phyloP scores from a whole-genome alignment of 2,113 vertebrate species.

The Malurus alboscapulatus region DNA sequence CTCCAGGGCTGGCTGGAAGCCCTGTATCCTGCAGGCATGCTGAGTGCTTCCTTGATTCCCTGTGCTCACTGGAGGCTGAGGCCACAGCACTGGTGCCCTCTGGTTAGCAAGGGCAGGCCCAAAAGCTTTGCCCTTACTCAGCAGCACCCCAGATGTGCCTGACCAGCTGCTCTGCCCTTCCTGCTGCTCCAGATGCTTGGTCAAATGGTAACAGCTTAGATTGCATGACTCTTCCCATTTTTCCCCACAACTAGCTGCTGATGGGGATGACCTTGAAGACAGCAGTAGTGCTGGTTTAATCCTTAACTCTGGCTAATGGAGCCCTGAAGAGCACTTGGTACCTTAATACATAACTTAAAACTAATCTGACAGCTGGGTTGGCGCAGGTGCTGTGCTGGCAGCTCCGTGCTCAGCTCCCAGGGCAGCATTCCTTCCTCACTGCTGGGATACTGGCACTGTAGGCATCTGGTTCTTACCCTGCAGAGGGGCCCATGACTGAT shows the following conservation, averaged over 20 bases:
- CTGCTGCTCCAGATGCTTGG: neutral
- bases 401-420: neutral
- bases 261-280: neutral
- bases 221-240: neutral
- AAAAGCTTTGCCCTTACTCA: neutral
- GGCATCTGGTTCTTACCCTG: neutral
- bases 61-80: neutral
- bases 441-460: neutral
- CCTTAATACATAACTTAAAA: neutral
- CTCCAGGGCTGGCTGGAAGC: neutral
- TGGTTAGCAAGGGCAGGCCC: neutral
- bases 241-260: neutral
- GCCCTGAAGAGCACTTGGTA: neutral
- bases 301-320: slow-evolving; percentile 7
- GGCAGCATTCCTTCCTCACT: neutral
- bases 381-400: neutral
- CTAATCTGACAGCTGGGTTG: neutral
- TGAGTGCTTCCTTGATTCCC: neutral
- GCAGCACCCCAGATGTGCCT: neutral
- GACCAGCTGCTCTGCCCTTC: neutral
- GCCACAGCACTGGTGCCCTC: neutral
- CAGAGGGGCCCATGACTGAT: neutral
- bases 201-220: neutral
- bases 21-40: neutral
- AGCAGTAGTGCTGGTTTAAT: slow-evolving; percentile 19